Conservation (phyloP, 2,888 invertebrate genomes). For the Cylloceria caligata region DNA sequence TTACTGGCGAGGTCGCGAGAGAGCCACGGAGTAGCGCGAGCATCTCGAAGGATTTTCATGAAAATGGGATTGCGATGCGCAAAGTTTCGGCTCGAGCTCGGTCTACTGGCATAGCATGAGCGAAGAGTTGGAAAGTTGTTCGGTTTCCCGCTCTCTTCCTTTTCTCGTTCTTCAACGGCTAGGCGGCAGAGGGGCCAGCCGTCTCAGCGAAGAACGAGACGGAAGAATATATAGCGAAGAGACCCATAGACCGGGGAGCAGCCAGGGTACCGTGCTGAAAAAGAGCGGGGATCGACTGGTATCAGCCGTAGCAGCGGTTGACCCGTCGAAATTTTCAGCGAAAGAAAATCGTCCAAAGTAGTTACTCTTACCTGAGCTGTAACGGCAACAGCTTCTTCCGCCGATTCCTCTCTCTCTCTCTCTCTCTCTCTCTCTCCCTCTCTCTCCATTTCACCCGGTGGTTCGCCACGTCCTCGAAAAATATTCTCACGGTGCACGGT, state of each 20-base stretch:
- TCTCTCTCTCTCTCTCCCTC: neutral
- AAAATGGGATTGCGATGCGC: constrained; percentile 68
- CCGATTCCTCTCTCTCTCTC: neutral
- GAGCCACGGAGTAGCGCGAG: constrained; percentile 30
- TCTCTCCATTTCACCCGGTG: neutral
- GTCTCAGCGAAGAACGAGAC: neutral
- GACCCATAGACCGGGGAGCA: neutral
- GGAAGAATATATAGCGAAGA: neutral
- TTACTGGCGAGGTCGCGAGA: constrained; percentile 46
- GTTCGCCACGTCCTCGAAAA: constrained; percentile 5
- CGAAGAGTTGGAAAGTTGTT: constrained; percentile 66
- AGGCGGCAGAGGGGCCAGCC: neutral
- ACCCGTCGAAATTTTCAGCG: constrained; percentile 67
- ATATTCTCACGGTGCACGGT: constrained; percentile 16
- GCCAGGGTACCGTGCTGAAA: neutral
- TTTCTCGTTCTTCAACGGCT: constrained; percentile 36
- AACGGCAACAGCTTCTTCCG: constrained; percentile 3
- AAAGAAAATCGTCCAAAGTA: constrained; percentile 65
- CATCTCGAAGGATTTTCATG: constrained; percentile 68
- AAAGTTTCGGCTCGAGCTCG: constrained; percentile 19
- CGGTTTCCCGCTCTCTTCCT: constrained; percentile 30
- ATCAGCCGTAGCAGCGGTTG: constrained; percentile 51
- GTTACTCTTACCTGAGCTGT: constrained; percentile 34
- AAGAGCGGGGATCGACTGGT: neutral
- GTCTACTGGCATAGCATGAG: constrained; percentile 52